phyloP scores from a whole-genome alignment of 2,113 vertebrate genomes.

The Butorides virescens region DNA sequence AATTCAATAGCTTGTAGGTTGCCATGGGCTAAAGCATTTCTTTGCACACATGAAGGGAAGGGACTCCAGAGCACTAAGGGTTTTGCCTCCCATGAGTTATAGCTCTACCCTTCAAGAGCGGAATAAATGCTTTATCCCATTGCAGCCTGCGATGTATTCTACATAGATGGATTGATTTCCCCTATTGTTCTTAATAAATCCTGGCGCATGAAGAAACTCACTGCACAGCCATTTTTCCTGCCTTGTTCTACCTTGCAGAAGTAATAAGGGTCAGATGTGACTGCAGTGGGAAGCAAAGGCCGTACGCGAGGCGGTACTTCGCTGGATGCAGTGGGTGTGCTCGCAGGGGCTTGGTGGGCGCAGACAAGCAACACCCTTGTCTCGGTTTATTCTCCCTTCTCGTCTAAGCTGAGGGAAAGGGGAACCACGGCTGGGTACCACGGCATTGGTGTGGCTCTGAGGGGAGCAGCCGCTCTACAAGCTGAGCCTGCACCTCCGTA shows the following conservation, averaged over 20 bases:
- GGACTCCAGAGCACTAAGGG: conserved; percentile 58
- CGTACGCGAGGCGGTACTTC: not conserved
- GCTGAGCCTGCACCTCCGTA: not conserved
- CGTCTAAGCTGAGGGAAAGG: not conserved
- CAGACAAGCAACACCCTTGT: not conserved
- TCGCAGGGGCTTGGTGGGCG: not conserved
- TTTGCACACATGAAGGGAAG: conserved; percentile 62
- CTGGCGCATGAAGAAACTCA: conserved; percentile 50
- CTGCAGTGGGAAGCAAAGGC: conserved; percentile 55
- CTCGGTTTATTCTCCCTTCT: not conserved
- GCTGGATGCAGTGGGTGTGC: not conserved
- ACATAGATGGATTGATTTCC: conserved; percentile 67
- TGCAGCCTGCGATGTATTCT: conserved; percentile 65
- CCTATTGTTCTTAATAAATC: conserved; percentile 70
- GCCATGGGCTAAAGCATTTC: conserved; percentile 63
- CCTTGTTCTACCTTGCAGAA: conserved; percentile 66
- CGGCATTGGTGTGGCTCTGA: not conserved
- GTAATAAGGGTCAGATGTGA: conserved; percentile 65
- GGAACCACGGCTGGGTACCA: accelerated
- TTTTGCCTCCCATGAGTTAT: conserved; percentile 70
- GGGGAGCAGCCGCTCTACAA: not conserved
- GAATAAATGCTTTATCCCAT: conserved; percentile 68
- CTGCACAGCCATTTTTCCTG: conserved; percentile 67
- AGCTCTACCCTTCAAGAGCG: conserved; percentile 65
- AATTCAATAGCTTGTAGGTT: conserved; percentile 67